Conservation (phyloP, 1,140 invertebrate species). For the Panulirus ornatus region DNA sequence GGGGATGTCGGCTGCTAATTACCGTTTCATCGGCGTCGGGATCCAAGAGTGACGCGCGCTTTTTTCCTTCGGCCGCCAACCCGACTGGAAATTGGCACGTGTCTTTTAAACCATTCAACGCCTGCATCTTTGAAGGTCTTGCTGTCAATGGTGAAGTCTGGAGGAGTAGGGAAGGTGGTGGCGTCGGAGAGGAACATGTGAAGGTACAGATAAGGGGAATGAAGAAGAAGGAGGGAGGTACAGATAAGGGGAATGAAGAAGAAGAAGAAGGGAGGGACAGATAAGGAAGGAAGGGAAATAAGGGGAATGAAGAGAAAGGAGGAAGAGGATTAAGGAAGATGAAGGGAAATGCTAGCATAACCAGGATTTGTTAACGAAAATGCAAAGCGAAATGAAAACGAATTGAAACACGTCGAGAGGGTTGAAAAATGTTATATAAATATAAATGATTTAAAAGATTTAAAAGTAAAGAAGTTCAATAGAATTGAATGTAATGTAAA, state of each 20-base stretch:
- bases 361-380: too few relatives aligned
- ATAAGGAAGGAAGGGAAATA: background rate
- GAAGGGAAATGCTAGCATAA: too few relatives aligned
- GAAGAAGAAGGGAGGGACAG: background rate
- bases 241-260: background rate
- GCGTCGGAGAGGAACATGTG: background rate
- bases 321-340: background rate
- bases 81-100: constrained; percentile 72
- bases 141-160: constrained; percentile 64
- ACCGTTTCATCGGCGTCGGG: constrained; percentile 70
- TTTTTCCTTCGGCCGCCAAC: constrained; percentile 71
- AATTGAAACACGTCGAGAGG: too few relatives aligned
- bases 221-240: background rate
- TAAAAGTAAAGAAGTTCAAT: too few relatives aligned
- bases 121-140: constrained; percentile 71
- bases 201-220: background rate
- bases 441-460: too few relatives aligned
- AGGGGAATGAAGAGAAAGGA: background rate
- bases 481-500: too few relatives aligned
- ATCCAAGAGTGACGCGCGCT: constrained; percentile 69
- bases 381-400: too few relatives aligned
- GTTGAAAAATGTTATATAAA: too few relatives aligned
- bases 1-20: constrained; percentile 68
- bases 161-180: constrained; percentile 8
- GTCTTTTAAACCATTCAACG: constrained; percentile 73